phyloP scores from a whole-genome alignment of 2,113 vertebrate species.

The Chaetops frenatus region DNA sequence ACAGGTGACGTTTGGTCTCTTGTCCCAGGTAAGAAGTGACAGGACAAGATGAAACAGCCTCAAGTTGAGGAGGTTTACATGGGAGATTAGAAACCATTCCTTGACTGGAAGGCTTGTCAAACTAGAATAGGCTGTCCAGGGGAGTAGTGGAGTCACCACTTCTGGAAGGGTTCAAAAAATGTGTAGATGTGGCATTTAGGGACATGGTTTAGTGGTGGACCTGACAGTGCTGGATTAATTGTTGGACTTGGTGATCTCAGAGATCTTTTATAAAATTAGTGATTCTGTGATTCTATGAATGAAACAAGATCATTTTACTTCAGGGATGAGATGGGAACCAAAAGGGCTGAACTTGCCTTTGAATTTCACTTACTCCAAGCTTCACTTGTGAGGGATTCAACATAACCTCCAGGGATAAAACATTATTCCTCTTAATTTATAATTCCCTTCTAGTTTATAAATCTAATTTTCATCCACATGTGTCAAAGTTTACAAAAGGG shows the following conservation, averaged over 20 bases:
- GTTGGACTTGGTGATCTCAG: background rate
- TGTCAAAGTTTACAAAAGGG: background rate
- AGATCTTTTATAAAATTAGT: background rate
- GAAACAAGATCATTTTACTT: background rate
- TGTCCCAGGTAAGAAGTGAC: background rate
- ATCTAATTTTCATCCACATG: background rate
- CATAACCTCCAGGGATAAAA: background rate
- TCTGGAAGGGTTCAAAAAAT: background rate
- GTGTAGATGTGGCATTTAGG: background rate
- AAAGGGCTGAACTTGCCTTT: background rate
- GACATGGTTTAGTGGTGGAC: background rate
- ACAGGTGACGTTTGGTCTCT: background rate
- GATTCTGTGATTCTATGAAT: background rate
- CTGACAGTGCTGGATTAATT: background rate
- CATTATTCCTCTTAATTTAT: background rate
- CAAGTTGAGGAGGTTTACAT: background rate
- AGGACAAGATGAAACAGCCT: background rate
- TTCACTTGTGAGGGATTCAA: background rate
- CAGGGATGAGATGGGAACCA: background rate
- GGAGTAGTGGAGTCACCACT: background rate
- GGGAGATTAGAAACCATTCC: background rate
- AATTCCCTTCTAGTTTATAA: background rate
- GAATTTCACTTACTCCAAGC: background rate
- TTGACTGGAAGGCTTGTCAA: background rate
- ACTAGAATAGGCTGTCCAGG: background rate